Conservation (phyloP, 2,797 vertebrate species). For the Kryptolebias ocellatus region DNA sequence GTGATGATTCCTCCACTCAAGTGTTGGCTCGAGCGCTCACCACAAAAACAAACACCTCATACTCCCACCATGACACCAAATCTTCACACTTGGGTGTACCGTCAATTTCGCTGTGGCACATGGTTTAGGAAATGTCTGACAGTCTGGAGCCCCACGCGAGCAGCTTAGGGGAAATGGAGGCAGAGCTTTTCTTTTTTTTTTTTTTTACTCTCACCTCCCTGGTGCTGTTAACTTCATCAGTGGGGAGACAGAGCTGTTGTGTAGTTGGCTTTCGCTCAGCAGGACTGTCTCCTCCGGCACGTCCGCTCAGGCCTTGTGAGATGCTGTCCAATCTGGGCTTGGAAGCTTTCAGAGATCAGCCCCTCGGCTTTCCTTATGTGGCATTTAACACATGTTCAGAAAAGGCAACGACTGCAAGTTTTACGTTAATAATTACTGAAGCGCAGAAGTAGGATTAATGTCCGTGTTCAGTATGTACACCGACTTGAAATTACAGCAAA, state of each 20-base stretch:
- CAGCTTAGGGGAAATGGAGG: constrained; percentile 34
- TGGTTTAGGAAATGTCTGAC: constrained; percentile 62
- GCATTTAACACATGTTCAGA: constrained; percentile 34
- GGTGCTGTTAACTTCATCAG: constrained; percentile 67
- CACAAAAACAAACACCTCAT: constrained; percentile 44
- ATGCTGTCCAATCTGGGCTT: constrained; percentile 51
- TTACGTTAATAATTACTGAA: constrained; percentile 23
- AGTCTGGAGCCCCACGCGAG: constrained; percentile 50
- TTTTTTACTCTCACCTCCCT: constrained; percentile 59
- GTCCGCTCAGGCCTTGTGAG: constrained; percentile 57
- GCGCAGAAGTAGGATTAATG: constrained; percentile 9
- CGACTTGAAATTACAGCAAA: background rate
- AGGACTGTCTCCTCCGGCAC: constrained; percentile 46
- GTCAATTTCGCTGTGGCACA: constrained; percentile 52
- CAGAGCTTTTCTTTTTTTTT: constrained; percentile 55
- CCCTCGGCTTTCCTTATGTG: constrained; percentile 15
- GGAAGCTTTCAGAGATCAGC: constrained; percentile 24
- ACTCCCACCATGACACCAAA: constrained; percentile 46
- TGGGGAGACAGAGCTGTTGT: constrained; percentile 44
- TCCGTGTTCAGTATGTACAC: background rate
- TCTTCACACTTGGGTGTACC: constrained; percentile 43
- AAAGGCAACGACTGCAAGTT: constrained; percentile 15
- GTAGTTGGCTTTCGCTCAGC: constrained; percentile 44
- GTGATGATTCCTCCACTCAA: constrained; percentile 54
- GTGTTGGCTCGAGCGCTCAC: constrained; percentile 32